Percentiles rank a stretch among this genome's conserved stretches.
Evolutionary conservation across 2,888 invertebrate genomes (phyloP).

Genomic region (Halictus quadricinctus): DNA sequence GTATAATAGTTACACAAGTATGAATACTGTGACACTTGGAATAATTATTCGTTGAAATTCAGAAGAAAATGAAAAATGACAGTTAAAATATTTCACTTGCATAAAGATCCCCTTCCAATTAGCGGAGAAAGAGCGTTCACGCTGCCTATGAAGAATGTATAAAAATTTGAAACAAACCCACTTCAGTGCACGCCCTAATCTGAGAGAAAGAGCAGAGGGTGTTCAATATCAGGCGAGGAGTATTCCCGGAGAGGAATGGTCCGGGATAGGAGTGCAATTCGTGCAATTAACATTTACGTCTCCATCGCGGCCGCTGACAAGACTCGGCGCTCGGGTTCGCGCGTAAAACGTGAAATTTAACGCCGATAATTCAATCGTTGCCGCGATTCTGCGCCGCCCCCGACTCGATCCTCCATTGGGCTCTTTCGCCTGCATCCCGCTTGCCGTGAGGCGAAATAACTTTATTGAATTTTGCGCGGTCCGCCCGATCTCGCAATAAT

Average conservation of each 20-base stretch:
- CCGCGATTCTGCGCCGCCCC: slow-evolving; percentile 60
- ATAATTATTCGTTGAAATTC: too few relatives aligned
- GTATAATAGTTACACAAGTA: too few relatives aligned
- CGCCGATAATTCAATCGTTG: slow-evolving; percentile 75
- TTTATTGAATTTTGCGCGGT: slow-evolving; percentile 77
- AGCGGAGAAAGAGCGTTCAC: neutral
- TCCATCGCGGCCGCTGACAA: slow-evolving; percentile 74
- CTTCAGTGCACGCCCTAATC: neutral
- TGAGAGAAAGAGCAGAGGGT: neutral
- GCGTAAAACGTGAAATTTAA: slow-evolving; percentile 75
- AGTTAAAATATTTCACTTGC: neutral
- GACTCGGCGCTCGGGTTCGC: slow-evolving; percentile 13
- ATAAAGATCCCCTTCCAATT: neutral
- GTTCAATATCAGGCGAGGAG: slow-evolving; percentile 17
- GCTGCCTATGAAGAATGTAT: neutral
- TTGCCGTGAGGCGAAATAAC: slow-evolving; percentile 61
- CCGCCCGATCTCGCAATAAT: slow-evolving; percentile 70
- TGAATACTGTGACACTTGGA: too few relatives aligned
- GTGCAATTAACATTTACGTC: slow-evolving; percentile 79
- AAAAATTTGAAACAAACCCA: neutral
- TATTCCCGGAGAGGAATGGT: slow-evolving; percentile 32
- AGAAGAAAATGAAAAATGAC: too few relatives aligned
- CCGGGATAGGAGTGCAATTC: slow-evolving; percentile 77
- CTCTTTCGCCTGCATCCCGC: slow-evolving; percentile 13
- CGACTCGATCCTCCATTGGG: slow-evolving; percentile 16